Base-by-base conservation (phyloP, 2,888 invertebrate genomes). In the Eurois occulta region DNA sequence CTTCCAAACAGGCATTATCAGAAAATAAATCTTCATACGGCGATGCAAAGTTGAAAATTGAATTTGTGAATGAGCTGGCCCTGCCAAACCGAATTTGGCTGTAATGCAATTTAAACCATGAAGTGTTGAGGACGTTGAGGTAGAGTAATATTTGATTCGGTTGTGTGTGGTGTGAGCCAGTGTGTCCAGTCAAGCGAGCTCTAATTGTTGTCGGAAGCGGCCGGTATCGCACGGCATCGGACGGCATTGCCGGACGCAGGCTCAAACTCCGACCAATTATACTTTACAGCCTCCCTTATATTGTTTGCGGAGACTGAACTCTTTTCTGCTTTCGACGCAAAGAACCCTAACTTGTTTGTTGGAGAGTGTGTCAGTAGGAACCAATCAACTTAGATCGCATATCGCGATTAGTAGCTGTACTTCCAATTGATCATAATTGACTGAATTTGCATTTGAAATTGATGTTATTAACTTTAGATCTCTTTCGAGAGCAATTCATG, bases 171-270 rank as follows among this genome's bases (percentile, higher is more conserved):
- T 13, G 32, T 70, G 58, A 52, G 58, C 73, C 48, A 43, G 32
- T 60, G 74, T 24, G 21, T 68, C 68, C 71, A 64, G 21, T 21
- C 58, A n/a, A 67, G 43, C 62, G 10, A 58, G 35, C 58, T 70
- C 62, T 68, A 68, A 78, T 84, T 58, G 64, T 21, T 11, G 66
- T 35, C n/a, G 32, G 18, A n/a, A 58, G n/a, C 67, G 16, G 48
- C 43, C 66, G 60, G 18, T 24, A 69, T 60, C 68, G 32, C 60
- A 3, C 28, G 71, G 11, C 24, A 64, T 41, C n/a, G 10, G 16
- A 3, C 10, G 43, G 46, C 13, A 46, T 41, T 48, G 55, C 55
- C 67, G 43, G 66, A 73, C 55, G 67, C 32, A 18, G 62, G 35
- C 58, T 32, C 48, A 21, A n/a, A 68, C 55, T 38, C 21, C 5